phyloP scores from a whole-genome alignment of 1,140 invertebrate genomes.

The Lepidostoma basale region DNA sequence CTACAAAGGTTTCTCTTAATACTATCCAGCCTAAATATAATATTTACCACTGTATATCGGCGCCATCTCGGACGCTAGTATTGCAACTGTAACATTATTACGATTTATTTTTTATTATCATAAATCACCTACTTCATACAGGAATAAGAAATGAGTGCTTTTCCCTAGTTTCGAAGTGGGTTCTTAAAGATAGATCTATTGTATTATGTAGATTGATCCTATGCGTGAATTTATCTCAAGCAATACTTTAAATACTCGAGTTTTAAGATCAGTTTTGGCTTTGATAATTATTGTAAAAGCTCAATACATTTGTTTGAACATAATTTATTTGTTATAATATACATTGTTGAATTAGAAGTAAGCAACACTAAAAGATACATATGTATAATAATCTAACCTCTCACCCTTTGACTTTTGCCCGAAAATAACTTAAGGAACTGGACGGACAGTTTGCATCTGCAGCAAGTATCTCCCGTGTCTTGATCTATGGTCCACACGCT shows the following conservation, averaged over 20 bases:
- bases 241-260: conserved; percentile 30
- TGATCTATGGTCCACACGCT: too few species aligned
- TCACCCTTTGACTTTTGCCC: too few species aligned
- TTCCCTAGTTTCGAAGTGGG: background rate
- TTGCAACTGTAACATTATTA: too few species aligned
- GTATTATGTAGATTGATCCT: conserved; percentile 7
- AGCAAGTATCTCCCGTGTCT: too few species aligned
- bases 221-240: conserved; percentile 35
- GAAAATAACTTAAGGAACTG: too few species aligned
- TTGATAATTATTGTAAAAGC: conserved; percentile 22
- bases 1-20: conserved; percentile 78
- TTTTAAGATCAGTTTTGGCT: conserved; percentile 27
- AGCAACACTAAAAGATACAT: too few species aligned
- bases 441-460: too few species aligned
- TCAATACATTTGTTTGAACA: conserved; percentile 30
- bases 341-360: conserved; percentile 23
- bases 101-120: too few species aligned
- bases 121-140: background rate
- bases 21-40: conserved; percentile 26
- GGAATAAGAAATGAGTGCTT: conserved; percentile 10
- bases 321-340: conserved; percentile 22
- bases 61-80: too few species aligned
- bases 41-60: too few species aligned
- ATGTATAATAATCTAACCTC: background rate
- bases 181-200: background rate